Evolutionary conservation across 30 jellyfish, hydroid and myxozoan species (phyloP).

Genomic region (Turritopsis dohrnii): DNA sequence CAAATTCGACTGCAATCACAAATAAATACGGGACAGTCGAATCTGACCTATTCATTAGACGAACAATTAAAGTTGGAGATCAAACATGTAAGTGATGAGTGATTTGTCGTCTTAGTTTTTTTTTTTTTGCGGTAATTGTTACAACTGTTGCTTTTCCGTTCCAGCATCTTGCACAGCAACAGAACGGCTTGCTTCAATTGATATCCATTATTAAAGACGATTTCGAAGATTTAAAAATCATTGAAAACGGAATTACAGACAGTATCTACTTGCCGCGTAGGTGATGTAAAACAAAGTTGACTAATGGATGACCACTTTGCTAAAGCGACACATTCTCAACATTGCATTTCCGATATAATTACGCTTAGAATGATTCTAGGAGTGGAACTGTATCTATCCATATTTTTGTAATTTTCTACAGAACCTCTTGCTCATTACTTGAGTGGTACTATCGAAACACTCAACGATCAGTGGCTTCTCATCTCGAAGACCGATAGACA

Average conservation of each 20-base stretch:
- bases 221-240: constrained; percentile 69
- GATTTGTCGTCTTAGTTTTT: neutral
- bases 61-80: constrained; percentile 58
- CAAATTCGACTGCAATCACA: constrained; percentile 83
- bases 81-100: constrained; percentile 39
- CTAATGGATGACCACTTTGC: neutral
- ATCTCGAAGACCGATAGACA: too few species aligned
- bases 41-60: constrained; percentile 47
- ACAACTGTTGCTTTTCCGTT: neutral
- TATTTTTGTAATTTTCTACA: too few species aligned
- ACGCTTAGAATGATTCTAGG: neutral
- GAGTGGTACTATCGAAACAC: too few species aligned
- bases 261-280: constrained; percentile 21
- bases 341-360: neutral
- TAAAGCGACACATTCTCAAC: neutral
- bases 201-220: constrained; percentile 68
- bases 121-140: neutral
- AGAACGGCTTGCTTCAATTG: constrained; percentile 58
- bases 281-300: neutral
- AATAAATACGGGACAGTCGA: constrained; percentile 21
- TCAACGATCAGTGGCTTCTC: too few species aligned
- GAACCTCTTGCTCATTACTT: too few species aligned
- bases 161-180: constrained; percentile 89
- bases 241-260: constrained; percentile 69
- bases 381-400: too few species aligned